These are phyloP conservation scores for Apostichopus californicus DNA, from an alignment of 35 echinoderm and acorn worm species.

Conservation along the genomic window DNA sequence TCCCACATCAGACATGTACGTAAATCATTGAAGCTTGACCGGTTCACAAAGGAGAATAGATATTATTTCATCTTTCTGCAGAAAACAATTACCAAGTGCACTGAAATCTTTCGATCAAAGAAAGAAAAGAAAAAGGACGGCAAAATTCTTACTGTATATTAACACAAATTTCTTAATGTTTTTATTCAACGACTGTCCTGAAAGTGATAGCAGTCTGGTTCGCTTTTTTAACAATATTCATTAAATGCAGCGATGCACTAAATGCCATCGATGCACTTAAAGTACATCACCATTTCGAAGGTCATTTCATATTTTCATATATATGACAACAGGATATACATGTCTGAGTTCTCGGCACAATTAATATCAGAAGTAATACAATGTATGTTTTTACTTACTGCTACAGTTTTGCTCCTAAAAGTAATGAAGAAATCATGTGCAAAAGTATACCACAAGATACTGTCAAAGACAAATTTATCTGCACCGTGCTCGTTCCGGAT, in stretches of 20 bases:
- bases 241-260: no score
- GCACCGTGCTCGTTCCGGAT: neutral
- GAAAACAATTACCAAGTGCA: neutral
- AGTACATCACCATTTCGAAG: no score
- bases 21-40: neutral
- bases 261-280: no score
- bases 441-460: neutral
- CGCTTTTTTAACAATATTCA: no score
- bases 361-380: neutral
- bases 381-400: no score
- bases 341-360: neutral
- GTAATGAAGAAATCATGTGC: neutral
- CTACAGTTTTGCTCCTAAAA: no score
- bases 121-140: no score
- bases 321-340: neutral
- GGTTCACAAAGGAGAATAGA: neutral
- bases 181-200: no score
- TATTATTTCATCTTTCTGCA: neutral
- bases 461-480: neutral
- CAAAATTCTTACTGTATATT: no score
- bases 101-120: neutral
- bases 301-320: no score
- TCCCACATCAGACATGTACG: neutral
- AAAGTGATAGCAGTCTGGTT: no score
- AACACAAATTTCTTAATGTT: no score